These are phyloP conservation scores for Mycalesis mineus DNA, from an alignment of 2,888 invertebrate genomes.

Conservation along the genomic window DNA sequence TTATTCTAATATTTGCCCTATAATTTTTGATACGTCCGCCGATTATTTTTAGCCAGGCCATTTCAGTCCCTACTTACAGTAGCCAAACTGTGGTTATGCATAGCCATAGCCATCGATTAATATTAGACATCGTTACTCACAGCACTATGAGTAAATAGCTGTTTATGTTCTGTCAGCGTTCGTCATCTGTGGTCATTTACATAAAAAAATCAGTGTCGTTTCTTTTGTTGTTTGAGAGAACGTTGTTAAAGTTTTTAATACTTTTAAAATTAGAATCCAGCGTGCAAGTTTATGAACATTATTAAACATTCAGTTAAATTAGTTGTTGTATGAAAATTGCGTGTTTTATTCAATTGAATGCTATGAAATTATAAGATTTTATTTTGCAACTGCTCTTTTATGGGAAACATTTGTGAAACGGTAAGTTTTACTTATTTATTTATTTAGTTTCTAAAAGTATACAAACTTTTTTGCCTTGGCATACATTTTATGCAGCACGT, in stretches of 20 bases:
- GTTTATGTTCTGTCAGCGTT: neutral
- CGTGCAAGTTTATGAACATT: neutral
- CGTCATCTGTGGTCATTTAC: neutral
- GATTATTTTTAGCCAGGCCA: too few relatives aligned
- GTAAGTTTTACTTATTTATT: conserved; percentile 24
- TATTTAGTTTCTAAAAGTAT: neutral
- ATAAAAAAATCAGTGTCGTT: conserved; percentile 7
- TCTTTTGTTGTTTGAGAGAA: conserved; percentile 19
- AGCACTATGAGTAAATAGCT: neutral
- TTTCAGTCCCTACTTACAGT: too few relatives aligned
- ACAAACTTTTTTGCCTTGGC: conserved; percentile 8
- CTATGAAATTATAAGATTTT: conserved; percentile 26
- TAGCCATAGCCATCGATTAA: too few relatives aligned
- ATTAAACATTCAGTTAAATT: neutral
- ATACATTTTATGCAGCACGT: neutral
- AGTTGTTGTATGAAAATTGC: neutral
- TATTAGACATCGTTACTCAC: neutral
- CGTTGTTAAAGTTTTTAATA: neutral
- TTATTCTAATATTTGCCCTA: too few relatives aligned
- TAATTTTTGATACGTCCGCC: too few relatives aligned
- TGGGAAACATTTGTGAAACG: conserved; percentile 30
- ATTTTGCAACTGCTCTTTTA: conserved; percentile 26
- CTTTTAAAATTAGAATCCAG: conserved; percentile 2
- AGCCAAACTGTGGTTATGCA: too few relatives aligned
- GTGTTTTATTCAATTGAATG: conserved; percentile 10